Evolutionary conservation across 2,797 vertebrate species (phyloP).

Genomic region (Tapirus indicus): DNA sequence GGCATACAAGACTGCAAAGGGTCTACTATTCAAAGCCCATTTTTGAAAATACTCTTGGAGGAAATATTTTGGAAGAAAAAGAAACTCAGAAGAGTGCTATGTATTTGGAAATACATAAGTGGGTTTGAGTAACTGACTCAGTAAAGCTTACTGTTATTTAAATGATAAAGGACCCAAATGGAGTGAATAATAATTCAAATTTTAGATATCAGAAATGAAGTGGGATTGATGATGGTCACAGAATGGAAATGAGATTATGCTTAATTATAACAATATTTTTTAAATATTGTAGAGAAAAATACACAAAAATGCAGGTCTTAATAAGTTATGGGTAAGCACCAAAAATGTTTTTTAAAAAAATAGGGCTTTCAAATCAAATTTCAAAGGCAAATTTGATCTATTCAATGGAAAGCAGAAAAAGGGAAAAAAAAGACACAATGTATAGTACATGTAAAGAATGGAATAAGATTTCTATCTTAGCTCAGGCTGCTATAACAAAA

Average conservation of each 20-base stretch:
- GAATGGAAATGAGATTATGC: background rate
- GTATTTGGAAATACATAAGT: background rate
- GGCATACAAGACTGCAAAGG: background rate
- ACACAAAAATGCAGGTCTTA: background rate
- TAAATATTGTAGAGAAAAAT: background rate
- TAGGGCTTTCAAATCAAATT: background rate
- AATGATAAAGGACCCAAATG: background rate
- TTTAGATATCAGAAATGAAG: background rate
- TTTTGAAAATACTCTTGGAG: background rate
- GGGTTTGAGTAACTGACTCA: background rate
- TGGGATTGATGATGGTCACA: background rate
- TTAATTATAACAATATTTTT: background rate
- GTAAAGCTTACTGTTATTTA: background rate
- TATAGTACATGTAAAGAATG: background rate
- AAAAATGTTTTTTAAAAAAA: background rate
- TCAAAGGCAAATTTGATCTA: background rate
- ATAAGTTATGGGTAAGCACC: background rate
- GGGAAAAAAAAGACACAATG: background rate
- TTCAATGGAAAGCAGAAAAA: background rate
- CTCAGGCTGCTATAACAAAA: background rate
- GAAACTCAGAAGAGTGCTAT: background rate
- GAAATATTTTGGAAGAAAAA: background rate
- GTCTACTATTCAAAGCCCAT: background rate
- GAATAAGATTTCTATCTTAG: background rate
- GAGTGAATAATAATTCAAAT: background rate